phyloP scores from a whole-genome alignment of 2,888 invertebrate species.

The Platycheirus rosarum region DNA sequence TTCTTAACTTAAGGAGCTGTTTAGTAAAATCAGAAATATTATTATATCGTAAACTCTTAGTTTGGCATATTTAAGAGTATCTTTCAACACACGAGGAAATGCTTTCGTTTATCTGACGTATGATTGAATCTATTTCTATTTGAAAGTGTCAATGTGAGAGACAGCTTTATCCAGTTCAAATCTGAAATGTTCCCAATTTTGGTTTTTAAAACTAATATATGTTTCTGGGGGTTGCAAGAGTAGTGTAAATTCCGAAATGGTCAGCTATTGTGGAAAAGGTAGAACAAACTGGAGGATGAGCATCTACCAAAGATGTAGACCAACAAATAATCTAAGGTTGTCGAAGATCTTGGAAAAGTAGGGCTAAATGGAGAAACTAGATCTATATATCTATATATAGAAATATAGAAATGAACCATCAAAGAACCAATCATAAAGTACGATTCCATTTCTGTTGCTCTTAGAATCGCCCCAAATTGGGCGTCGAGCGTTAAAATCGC shows the following conservation, averaged over 20 bases:
- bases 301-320: not conserved
- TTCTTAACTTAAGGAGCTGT: constrained; percentile 7
- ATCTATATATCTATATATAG: not conserved
- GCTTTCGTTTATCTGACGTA: constrained; percentile 1
- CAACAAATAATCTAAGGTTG: not conserved
- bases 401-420: not conserved
- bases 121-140: constrained; percentile 13
- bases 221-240: not conserved
- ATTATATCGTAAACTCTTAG: constrained; percentile 1
- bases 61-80: not conserved
- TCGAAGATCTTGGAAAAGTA: not conserved
- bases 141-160: not conserved
- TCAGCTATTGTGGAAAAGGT: not conserved
- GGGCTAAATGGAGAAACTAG: constrained; percentile 14
- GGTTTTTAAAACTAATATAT: constrained; percentile 17
- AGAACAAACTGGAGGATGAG: no score
- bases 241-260: not conserved
- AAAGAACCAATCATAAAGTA: no score
- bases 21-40: constrained; percentile 10
- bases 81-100: not conserved
- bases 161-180: constrained; percentile 1
- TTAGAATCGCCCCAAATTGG: no score
- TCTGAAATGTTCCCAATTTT: constrained; percentile 5
- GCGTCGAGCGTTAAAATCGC: no score
- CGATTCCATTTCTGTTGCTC: no score